phyloP scores from a whole-genome alignment of 2,888 invertebrate species.

The Acanthacorydalis orientalis region DNA sequence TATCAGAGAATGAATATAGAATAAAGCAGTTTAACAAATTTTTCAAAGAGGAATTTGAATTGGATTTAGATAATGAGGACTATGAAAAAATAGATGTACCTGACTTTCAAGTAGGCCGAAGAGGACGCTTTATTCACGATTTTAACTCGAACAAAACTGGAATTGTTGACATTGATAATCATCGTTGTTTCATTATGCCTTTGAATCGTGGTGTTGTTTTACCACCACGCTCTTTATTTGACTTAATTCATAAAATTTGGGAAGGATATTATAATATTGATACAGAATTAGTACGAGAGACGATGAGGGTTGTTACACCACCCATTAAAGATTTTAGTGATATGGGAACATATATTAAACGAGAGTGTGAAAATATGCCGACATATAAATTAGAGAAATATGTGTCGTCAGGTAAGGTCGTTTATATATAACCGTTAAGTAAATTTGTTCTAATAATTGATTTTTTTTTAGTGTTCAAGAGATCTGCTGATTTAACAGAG shows the following conservation, averaged over 20 bases:
- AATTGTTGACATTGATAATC: constrained; percentile 24
- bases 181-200: constrained; percentile 81
- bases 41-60: constrained; percentile 67
- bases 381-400: constrained; percentile 58
- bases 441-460: neutral
- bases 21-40: constrained; percentile 21
- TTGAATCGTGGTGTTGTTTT: constrained; percentile 61
- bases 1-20: constrained; percentile 1
- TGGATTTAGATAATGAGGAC: constrained; percentile 50
- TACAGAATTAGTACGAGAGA: constrained; percentile 55
- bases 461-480: constrained; percentile 23
- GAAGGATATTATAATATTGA: constrained; percentile 68
- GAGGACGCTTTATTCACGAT: constrained; percentile 82
- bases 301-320: constrained; percentile 59
- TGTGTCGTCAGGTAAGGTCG: constrained; percentile 40
- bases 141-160: constrained; percentile 60
- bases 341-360: constrained; percentile 52
- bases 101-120: constrained; percentile 63
- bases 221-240: constrained; percentile 63
- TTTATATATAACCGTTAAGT: constrained; percentile 1
- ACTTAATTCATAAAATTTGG: constrained; percentile 64
- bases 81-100: constrained; percentile 79
- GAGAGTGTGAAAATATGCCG: constrained; percentile 51
- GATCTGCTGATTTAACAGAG: constrained; percentile 24
- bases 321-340: constrained; percentile 43